Evolutionary conservation across 2,888 invertebrate species (phyloP).

Genomic region (Archips crataeganus): DNA sequence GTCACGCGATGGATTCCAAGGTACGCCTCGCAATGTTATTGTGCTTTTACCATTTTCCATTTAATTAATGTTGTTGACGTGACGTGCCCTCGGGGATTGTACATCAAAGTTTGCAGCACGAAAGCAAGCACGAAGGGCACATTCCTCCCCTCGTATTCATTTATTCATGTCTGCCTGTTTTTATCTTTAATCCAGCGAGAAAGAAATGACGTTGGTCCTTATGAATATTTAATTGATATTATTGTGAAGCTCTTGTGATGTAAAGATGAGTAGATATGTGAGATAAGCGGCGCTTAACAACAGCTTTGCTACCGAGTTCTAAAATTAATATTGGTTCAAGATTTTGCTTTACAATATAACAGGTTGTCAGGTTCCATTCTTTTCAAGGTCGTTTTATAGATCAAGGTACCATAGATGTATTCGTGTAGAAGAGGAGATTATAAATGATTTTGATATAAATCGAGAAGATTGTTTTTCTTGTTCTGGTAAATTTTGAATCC

Average conservation of each 20-base stretch:
- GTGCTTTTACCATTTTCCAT: constrained; percentile 60
- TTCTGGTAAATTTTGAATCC: too few relatives aligned
- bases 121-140: constrained; percentile 39
- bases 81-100: constrained; percentile 66
- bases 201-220: constrained; percentile 35
- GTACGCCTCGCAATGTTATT: constrained; percentile 58
- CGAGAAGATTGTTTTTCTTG: too few relatives aligned
- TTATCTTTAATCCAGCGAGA: constrained; percentile 33
- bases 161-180: constrained; percentile 41
- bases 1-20: constrained; percentile 80
- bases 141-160: constrained; percentile 38
- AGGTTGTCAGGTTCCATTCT: too few relatives aligned
- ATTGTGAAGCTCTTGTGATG: constrained; percentile 23
- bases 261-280: constrained; percentile 8
- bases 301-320: neutral
- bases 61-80: constrained; percentile 73
- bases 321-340: neutral
- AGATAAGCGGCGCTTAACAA: neutral
- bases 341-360: too few relatives aligned
- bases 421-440: too few relatives aligned
- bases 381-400: too few relatives aligned
- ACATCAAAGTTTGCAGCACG: constrained; percentile 48
- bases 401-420: too few relatives aligned
- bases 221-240: constrained; percentile 39
- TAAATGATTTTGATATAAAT: too few relatives aligned